Evolutionary conservation across 2,797 vertebrate species (phyloP), one percentile per base, ranked within the genome.

Genomic region (Poliocrania exsul): DNA sequence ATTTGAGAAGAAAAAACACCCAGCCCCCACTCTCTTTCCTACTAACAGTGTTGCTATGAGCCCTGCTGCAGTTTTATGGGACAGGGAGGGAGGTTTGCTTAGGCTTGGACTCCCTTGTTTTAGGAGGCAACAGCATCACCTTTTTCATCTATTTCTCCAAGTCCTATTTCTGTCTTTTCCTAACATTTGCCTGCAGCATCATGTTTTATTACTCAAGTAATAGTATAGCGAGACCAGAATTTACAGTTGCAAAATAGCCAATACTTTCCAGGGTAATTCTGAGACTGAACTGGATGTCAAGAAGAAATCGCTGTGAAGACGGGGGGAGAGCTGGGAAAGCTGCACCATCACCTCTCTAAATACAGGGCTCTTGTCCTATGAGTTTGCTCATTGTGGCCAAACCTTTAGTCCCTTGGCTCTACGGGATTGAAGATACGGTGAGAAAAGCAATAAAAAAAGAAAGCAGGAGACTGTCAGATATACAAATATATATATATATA

Each of bases 1-100:
- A 12, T 83, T 88, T 75, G 40, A 72, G 83, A 87, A 81, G 72
- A 24, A 81, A 90, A 90, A 78, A 28, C 4, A 12, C 56, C 35
- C 60, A 57, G 46, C 28, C 42, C 67, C 67, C 3, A 1, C 0
- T 0, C 8, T 70, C 40, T 51, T 75, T 73, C 60, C 57, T 77
- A 3, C n/a, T 58, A 21, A 37, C 23, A 51, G 51, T 1, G 26
- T 28, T 58, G 37, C 64, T 88, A 7, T 2, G 0, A 86, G 44
- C 50, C 58, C 26, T 33, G 25, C 21, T 75, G 57, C 37, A 84
- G 33, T 81, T 93, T 83, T 74, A 66, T 26, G 40, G 54, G 49
- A 24, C 33, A 67, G 47, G 10, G 28, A 38, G 47, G 47, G 58
- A 89, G 25, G 14, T 57, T 80, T 66, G 24, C 56, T 72, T 31